Base-by-base conservation (phyloP, 1,140 invertebrate genomes). In the Drosophila navojoa region DNA sequence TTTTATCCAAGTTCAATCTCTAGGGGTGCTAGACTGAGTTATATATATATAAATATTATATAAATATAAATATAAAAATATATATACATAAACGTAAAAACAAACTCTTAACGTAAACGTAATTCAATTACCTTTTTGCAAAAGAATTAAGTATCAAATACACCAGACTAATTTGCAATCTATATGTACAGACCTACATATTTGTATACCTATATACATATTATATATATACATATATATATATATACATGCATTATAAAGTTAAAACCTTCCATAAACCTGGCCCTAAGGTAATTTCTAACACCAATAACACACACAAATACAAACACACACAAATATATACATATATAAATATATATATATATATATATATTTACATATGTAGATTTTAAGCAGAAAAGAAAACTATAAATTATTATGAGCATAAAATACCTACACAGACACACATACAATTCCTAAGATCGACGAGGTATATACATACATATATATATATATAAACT, bases 21-120 rank as follows among this genome's bases (percentile, higher is more conserved):
- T 85, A 81, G 81, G 81, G 78, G 78, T 86, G 82, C 81, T 86
- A 85, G 82, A 86, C 82, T 86, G 82, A 86, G 82, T 85, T 81
- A 86, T 63, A 67, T 69, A 72, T 64, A 53, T 55, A 15, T 50
- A n/a, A 44, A 35, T 63, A 63, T 82, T 81, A 86, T 63, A 67
- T 69, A 72, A 44, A 16, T 53, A 38, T 63, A 63, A 79, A 80
- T 11, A 47, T 11, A 47, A 19, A 16, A 3, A 38, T 81, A 85
- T 63, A 67, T 69, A 72, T 64, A 53, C 62, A 50, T 50, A 55
- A 68, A 53, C 67, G 50, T 57, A 61, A 55, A 15, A 52, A 45
- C 63, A 60, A 67, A 69, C 66, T 59, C 53, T 73, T 61, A 67
- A 69, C 66, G 62, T 80, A 85, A 86, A 86, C 71, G 75, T 85